These are phyloP conservation scores for Bovichtus variegatus DNA, from an alignment of 2,797 vertebrate genomes.

Conservation along the genomic window DNA sequence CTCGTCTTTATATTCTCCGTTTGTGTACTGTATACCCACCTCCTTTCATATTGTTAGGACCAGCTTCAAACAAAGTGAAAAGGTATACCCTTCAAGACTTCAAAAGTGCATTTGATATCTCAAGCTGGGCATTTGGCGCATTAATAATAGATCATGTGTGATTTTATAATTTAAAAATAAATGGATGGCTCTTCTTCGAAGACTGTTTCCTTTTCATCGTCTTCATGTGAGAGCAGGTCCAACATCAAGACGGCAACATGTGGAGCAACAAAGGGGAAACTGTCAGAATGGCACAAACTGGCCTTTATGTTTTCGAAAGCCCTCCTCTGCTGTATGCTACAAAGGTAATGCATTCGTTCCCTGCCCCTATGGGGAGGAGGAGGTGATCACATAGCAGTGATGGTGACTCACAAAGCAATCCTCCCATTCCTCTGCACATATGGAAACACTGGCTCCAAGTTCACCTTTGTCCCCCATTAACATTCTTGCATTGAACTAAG, in stretches of 20 bases:
- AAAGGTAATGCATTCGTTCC: slow-evolving; percentile 28
- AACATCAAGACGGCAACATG: slow-evolving; percentile 27
- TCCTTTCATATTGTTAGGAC: slow-evolving; percentile 64
- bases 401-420: slow-evolving; percentile 11
- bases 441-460: not conserved
- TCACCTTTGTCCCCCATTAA: not conserved
- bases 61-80: slow-evolving; percentile 78
- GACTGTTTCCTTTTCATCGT: slow-evolving; percentile 51
- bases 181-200: slow-evolving; percentile 58
- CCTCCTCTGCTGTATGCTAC: not conserved
- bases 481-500: not conserved
- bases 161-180: slow-evolving; percentile 78
- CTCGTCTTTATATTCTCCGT: slow-evolving; percentile 70
- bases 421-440: not conserved
- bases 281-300: slow-evolving; percentile 32
- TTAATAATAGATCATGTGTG: slow-evolving; percentile 77
- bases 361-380: not conserved
- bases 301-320: slow-evolving; percentile 19
- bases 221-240: slow-evolving; percentile 36
- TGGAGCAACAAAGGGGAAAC: slow-evolving; percentile 27
- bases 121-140: slow-evolving; percentile 76
- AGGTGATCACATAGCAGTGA: slow-evolving; percentile 28
- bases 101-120: slow-evolving; percentile 82
- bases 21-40: slow-evolving; percentile 53
- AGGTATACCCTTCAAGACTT: slow-evolving; percentile 71